Evolutionary conservation across 23 tunicate genomes (phyloP), one percentile per base, ranked within the genome.

Genomic region (Phallusia fumigata): DNA sequence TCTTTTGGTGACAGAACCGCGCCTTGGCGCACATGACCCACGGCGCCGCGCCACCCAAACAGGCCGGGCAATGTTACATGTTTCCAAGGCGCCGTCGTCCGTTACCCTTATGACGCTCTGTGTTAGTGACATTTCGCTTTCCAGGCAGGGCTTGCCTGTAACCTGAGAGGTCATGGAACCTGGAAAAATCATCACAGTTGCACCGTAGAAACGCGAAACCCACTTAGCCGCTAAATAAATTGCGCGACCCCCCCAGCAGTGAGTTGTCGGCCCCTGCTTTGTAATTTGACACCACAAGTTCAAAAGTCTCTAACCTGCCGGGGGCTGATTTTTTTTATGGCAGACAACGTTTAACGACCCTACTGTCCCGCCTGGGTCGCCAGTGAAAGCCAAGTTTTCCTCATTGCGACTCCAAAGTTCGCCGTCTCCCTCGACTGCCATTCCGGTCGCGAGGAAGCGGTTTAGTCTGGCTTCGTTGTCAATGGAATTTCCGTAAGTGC

Each of bases 21-120:
- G 28, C 69, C 69, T 58, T 58, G 69, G 16, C 26, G 26, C 69
- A 22, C 28, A 21, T 58, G 69, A 58, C 69, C 69, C 69, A 13
- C 69, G 28, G 69, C 26, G 69, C 15, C 16, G 69, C 69, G 69
- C 69, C 69, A 58, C 69, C 69, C 69, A 58, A 58, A 58, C 69
- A 58, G 69, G 28, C 3, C 16, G 69, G 8, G 16, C 69, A 8
- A 16, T 11, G 28, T 58, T 58, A 58, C 69, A 22, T 58, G 28
- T 21, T 6, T 13, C 69, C 69, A 58, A 24, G 69, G 8, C 28
- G 28, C 69, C 69, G 13, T 58, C 28, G 69, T 58, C 69, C 69
- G 5, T 22, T 21, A 16, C 28, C 69, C 47, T 40, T 40, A 40
- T 40, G 47, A 10, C 47, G 47, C 47, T 40, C 8, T 5, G 47